Base-by-base conservation (phyloP, 1,140 invertebrate genomes). In the Achatina immaculata region DNA sequence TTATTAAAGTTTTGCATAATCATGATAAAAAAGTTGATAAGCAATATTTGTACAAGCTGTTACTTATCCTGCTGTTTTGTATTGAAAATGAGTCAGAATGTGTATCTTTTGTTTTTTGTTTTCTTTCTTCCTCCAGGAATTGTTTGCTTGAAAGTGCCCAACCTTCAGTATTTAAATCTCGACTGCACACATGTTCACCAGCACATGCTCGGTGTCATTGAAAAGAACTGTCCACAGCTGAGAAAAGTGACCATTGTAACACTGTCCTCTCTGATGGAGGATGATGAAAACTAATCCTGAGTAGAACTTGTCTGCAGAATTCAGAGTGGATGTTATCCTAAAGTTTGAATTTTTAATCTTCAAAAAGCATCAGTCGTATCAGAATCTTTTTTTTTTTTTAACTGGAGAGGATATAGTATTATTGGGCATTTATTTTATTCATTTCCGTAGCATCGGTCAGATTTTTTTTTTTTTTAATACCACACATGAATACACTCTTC, bases 101-200 rank as follows among this genome's bases (percentile, higher is more conserved):
- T n/a, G n/a, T n/a, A n/a, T n/a, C n/a, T n/a, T n/a, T n/a, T n/a
- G n/a, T n/a, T n/a, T 73, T 1, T 42, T 24, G 2, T 43, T 16
- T 58, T 66, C 48, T 66, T 81, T 77, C 66, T 55, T 78, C 19
- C 74, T 80, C 19, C 73, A 86, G 85, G 85, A 79, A 65, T 86
- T 19, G 28, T 43, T 24, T 34, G 31, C 40, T 58, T 86, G n/a
- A 75, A 77, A n/a, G 51, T 85, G 55, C 85, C 80, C 14, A 82
- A 75, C 45, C 82, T 87, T n/a, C 78, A 77, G 40, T 81, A 86
- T 74, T 51, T 87, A 19, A 87, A 86, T 76, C 72, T 87, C 51
- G 86, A 87, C 78, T 81, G 85, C 48, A 87, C 86, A n/a, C 78
- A 84, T 43, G 86, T 87, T 58, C 81, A 78, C 28, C 75, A 78